phyloP scores from a whole-genome alignment of 2,888 invertebrate species.

The Thecocarcelia acutangulata region DNA sequence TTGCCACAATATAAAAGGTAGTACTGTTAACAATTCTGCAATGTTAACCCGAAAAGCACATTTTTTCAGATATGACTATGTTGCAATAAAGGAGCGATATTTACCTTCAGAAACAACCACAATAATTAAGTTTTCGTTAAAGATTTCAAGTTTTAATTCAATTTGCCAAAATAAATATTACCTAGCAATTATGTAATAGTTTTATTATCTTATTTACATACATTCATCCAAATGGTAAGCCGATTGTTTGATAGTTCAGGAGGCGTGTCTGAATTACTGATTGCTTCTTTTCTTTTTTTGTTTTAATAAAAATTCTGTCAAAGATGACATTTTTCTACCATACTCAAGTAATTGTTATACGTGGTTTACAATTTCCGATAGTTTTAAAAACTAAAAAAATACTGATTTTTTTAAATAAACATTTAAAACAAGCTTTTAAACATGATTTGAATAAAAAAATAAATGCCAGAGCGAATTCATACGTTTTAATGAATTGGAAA shows the following conservation, averaged over 20 bases:
- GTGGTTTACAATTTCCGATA: slow-evolving; percentile 52
- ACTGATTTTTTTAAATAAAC: not conserved
- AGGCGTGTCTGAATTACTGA: slow-evolving; percentile 40
- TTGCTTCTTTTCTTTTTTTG: not conserved
- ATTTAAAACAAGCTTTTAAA: slow-evolving; percentile 35
- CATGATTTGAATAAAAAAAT: slow-evolving; percentile 49
- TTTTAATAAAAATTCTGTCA: slow-evolving; percentile 17
- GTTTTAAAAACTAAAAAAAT: slow-evolving; percentile 20
- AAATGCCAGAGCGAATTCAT: slow-evolving; percentile 28
- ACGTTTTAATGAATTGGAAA: no score
- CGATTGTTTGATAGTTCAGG: not conserved
- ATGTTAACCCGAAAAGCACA: no score
- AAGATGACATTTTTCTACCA: slow-evolving; percentile 7
- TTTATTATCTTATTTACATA: not conserved
- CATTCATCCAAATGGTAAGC: not conserved
- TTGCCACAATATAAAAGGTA: no score
- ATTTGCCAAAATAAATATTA: not conserved
- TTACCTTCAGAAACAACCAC: no score
- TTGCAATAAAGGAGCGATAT: no score
- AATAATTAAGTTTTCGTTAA: no score
- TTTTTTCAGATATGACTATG: no score
- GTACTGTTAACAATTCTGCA: no score
- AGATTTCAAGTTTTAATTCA: not conserved
- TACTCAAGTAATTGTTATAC: slow-evolving; percentile 2
- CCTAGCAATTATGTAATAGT: not conserved